Evolutionary conservation across 2,888 invertebrate species (phyloP), one percentile per base, ranked within the genome.

Genomic region (Rotaria magnacalcarata): DNA sequence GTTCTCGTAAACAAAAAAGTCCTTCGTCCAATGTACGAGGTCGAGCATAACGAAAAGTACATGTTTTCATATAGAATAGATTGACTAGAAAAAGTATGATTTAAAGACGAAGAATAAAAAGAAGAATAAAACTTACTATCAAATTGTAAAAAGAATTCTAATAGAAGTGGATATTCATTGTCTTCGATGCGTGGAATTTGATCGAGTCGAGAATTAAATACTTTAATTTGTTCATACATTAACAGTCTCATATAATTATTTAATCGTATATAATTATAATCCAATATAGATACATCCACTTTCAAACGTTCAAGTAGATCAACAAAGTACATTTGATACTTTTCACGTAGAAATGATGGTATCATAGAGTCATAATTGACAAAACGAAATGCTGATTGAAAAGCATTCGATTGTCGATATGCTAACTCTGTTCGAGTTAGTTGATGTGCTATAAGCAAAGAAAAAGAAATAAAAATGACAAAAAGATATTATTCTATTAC

Each of bases 61-160:
- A 80, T 80, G 75, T 80, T 41, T 80, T 80, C 75, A 80, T 80
- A n/a, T 80, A 80, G 75, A 80, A 80, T 24, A 80, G 21, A 47
- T 80, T 8, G 8, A 80, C 75, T 67, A 67, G 7, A 21, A 56
- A 6, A 34, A 34, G 34, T 34, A 34, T 34, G 34, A 34, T 34
- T 34, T 34, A 2, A 34, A 34, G 2, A 34, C 34, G 34, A 34
- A 34, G 2, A 2, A 34, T n/a, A 34, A 1, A 2, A 34, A 34
- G 34, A 34, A 34, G 34, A 34, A 34, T 34, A 34, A 34, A 34
- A 34, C 34, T 14, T 67, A 67, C 67, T 2, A 67, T 67, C 67
- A 27, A 67, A 67, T 67, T 67, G 67, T 34, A 67, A 34, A 27
- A 34, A 67, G 34, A 67, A 67, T 34, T 67, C 67, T 14, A 67